Evolutionary conservation across 2,113 vertebrate species (phyloP), one percentile per base, ranked within the genome.

Genomic region (Myotis davidii): DNA sequence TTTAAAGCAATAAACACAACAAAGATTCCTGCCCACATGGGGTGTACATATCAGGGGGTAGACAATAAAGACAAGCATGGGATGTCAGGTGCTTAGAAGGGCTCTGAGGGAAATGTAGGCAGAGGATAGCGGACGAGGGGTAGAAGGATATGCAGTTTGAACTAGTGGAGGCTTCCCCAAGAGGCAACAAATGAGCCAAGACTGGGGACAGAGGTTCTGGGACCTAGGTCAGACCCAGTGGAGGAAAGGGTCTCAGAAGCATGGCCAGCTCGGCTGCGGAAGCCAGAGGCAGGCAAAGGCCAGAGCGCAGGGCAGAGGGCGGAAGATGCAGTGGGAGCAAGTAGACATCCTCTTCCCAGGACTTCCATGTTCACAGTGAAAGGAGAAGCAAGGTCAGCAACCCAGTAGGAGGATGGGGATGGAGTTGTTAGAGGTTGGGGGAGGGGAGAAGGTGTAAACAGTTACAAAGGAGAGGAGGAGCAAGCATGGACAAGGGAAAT

Each of bases 291-390:
- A 6, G 20, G 21, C 3, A 2, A 10, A 34, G 13, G 7, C 18
- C 21, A 4, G 32, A 20, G 25, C 5, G 0, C 8, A 21, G 48
- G 7, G 6, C 34, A 9, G 37, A 18, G 45, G 50, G 27, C 10
- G 5, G 81, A 0, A 13, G 29, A 8, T 2, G 9, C 0, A 0
- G 21, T 16, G 8, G 27, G n/a, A 72, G 13, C 0, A 1, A 0
- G 0, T 17, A 45, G 52, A n/a, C 17, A 0, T 5, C 50, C 54
- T 59, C 21, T 56, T 16, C 37, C 17, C 4, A 0, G 20, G n/a
- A 14, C 6, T 21, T 17, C 64, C 64, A 4, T 10, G 42, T 29
- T 82, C n/a, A 59, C 45, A 42, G 32, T 8, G 48, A 81, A 73
- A 29, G 1, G 37, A 50, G 50, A 88, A 83, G 27, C 8, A 1